phyloP scores from a whole-genome alignment of 2,888 invertebrate genomes.

The Rotaria magnacalcarata region DNA sequence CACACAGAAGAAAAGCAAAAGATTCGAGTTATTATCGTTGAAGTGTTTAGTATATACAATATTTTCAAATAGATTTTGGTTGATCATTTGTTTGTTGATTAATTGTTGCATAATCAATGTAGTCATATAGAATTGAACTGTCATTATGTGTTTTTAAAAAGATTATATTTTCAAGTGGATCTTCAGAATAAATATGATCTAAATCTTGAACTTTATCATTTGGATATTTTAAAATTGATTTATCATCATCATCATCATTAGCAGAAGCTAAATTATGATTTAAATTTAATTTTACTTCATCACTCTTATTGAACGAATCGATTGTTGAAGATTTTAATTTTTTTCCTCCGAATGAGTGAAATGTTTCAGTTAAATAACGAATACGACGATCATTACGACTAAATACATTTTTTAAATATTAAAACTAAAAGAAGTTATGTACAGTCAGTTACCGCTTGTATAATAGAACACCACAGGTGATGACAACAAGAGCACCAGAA shows the following conservation, averaged over 20 bases:
- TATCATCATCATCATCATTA: background rate
- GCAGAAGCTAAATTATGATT: background rate
- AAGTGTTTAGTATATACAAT: background rate
- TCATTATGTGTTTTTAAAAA: background rate
- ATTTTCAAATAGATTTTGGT: background rate
- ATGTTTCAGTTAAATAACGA: slow-evolving; percentile 11
- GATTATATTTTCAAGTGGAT: background rate
- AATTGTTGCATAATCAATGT: background rate
- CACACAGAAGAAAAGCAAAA: too few species aligned
- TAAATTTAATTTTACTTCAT: background rate
- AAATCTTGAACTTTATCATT: background rate
- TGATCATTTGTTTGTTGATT: background rate
- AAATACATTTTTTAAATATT: background rate
- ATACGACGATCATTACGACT: slow-evolving; percentile 9
- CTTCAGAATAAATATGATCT: slow-evolving; percentile 9
- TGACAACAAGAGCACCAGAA: background rate
- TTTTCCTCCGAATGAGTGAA: background rate
- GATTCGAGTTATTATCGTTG: too few species aligned
- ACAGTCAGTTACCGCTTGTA: background rate
- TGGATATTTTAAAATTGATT: background rate
- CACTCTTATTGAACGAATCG: background rate
- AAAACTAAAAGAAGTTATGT: background rate
- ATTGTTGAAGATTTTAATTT: background rate
- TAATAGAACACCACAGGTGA: background rate
- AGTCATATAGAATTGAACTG: background rate